These are phyloP conservation scores for Nerophis ophidion DNA, from an alignment of 2,113 vertebrate species.

Conservation along the genomic window DNA sequence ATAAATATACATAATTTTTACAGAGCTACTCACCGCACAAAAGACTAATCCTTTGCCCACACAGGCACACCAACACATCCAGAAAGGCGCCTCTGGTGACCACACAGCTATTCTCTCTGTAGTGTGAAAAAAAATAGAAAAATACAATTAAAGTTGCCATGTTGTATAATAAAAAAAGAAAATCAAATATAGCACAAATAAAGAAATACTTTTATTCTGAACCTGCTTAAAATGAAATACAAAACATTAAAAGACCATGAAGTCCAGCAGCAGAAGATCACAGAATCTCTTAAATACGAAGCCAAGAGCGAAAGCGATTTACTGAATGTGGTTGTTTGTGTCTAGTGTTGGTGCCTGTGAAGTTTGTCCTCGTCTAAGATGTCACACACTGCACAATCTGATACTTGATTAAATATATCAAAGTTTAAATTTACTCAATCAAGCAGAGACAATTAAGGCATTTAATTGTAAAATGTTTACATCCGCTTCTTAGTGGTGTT, in stretches of 20 bases:
- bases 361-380: slow-evolving; percentile 24
- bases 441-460: slow-evolving; percentile 1
- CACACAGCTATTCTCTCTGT: slow-evolving; percentile 81
- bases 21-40: slow-evolving; percentile 54
- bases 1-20: neutral
- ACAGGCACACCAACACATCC: slow-evolving; percentile 78
- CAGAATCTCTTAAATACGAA: no score
- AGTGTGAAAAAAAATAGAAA: slow-evolving; percentile 20
- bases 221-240: no score
- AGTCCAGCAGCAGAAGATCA: no score
- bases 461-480: neutral
- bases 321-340: no score
- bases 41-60: slow-evolving; percentile 40
- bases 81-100: slow-evolving; percentile 87
- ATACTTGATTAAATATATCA: neutral
- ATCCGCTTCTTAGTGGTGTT: slow-evolving; percentile 2
- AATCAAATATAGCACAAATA: no score
- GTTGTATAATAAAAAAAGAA: neutral
- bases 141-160: neutral
- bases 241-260: no score
- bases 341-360: neutral
- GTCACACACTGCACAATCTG: slow-evolving; percentile 13
- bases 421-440: neutral
- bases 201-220: no score
- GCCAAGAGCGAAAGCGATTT: no score